Conservation (phyloP, 2,888 invertebrate species). For the Lasioglossum oenotherae region DNA sequence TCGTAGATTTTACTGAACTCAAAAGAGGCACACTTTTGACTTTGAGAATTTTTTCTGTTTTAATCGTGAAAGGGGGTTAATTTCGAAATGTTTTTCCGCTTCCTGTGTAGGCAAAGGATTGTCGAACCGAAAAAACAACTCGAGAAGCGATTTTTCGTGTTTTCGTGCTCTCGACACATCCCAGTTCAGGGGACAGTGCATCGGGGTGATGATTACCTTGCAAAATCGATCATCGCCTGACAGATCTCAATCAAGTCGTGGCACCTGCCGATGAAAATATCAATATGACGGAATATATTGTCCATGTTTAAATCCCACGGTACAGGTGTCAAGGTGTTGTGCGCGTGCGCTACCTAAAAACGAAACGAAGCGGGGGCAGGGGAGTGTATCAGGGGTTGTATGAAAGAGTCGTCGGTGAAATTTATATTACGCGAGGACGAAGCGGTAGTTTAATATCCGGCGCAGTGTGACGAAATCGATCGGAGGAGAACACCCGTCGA, state of each 20-base stretch:
- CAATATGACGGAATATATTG: conserved; percentile 94
- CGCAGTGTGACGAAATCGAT: conserved; percentile 18
- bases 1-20: no score
- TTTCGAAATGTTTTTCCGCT: not conserved
- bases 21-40: not conserved
- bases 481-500: not conserved
- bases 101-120: not conserved
- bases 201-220: conserved; percentile 85
- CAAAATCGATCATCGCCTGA: conserved; percentile 95
- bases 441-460: conserved; percentile 47
- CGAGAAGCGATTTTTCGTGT: not conserved
- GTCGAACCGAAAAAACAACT: not conserved
- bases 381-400: not conserved
- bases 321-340: conserved; percentile 85
- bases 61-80: not conserved
- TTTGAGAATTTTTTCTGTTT: not conserved
- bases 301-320: conserved; percentile 91
- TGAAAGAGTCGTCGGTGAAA: conserved; percentile 29
- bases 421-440: conserved; percentile 24
- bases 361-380: not conserved
- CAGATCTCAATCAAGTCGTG: conserved; percentile 95
- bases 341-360: conserved; percentile 87
- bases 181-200: not conserved
- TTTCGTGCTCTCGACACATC: not conserved
- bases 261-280: conserved; percentile 94